A percentile compares a stretch with the other conserved stretches of the same genome.
These are phyloP conservation scores for Trichopria drosophilae DNA, from an alignment of 2,888 invertebrate genomes.

Conservation along the genomic window DNA sequence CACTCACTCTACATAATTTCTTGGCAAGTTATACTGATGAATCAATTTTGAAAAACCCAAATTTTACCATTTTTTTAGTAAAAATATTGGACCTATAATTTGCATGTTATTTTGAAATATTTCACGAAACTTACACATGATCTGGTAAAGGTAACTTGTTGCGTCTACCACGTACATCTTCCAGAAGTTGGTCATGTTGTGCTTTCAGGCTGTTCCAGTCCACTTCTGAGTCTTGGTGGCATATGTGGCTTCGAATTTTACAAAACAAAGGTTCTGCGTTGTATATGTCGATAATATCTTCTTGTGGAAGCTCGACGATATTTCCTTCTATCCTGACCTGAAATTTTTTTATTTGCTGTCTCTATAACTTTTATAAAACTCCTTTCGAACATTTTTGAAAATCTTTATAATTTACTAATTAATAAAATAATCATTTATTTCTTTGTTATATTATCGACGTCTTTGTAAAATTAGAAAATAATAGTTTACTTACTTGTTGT, in stretches of 20 bases:
- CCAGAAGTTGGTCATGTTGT: constrained; percentile 56
- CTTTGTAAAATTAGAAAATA: neutral
- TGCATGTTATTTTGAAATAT: no score
- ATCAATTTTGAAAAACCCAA: no score
- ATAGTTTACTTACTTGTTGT: constrained; percentile 47
- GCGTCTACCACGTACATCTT: constrained; percentile 47
- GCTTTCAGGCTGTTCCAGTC: constrained; percentile 59
- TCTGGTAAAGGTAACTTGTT: constrained; percentile 57
- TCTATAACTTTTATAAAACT: neutral
- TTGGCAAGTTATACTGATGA: no score
- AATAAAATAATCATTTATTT: constrained; percentile 6
- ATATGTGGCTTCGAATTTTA: constrained; percentile 59
- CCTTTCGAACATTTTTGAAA: neutral
- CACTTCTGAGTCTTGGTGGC: constrained; percentile 56
- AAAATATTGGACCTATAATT: no score
- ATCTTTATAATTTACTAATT: neutral
- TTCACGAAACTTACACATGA: constrained; percentile 56
- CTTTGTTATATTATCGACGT: neutral
- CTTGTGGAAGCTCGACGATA: constrained; percentile 48
- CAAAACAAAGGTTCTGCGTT: constrained; percentile 58
- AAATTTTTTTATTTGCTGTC: constrained; percentile 8
- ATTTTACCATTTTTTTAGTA: no score
- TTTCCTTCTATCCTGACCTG: constrained; percentile 60
- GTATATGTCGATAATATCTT: constrained; percentile 53
- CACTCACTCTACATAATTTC: no score